phyloP scores from a whole-genome alignment of 2,888 invertebrate species.

The Balanococcus diminutus region DNA sequence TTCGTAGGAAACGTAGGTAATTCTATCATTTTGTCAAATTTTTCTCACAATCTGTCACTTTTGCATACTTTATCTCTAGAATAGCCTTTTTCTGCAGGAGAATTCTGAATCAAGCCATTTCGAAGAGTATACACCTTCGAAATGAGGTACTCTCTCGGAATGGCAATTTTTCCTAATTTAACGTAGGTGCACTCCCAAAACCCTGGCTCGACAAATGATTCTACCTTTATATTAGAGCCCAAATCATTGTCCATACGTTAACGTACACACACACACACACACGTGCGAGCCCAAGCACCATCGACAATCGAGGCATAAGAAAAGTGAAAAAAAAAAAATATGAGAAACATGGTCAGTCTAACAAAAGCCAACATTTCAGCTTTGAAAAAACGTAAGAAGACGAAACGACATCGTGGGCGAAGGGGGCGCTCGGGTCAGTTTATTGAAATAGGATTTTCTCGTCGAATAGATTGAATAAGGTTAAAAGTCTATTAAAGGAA shows the following conservation, averaged over 20 bases:
- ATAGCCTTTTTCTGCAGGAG: too few species aligned
- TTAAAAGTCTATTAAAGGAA: constrained; percentile 48
- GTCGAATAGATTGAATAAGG: constrained; percentile 44
- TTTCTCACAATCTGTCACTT: not conserved
- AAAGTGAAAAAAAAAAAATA: not conserved
- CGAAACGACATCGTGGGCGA: not conserved
- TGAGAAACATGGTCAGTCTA: not conserved
- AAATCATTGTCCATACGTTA: too few species aligned
- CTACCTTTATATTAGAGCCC: too few species aligned
- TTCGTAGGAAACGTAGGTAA: not conserved
- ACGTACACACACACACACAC: too few species aligned
- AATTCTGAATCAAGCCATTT: too few species aligned
- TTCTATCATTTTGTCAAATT: not conserved
- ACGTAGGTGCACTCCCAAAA: too few species aligned
- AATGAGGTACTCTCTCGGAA: too few species aligned
- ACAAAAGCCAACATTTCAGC: not conserved
- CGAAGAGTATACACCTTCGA: too few species aligned
- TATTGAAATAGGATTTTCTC: constrained; percentile 51
- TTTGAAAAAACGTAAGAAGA: not conserved
- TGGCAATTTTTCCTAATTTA: too few species aligned
- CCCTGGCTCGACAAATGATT: too few species aligned
- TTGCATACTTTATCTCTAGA: too few species aligned
- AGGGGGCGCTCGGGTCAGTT: constrained; percentile 2
- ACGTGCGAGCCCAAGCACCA: not conserved
- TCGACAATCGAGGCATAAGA: not conserved